Evolutionary conservation across 1,140 invertebrate species (phyloP), one percentile per base, ranked within the genome.

Genomic region (Chironomus tepperi): DNA sequence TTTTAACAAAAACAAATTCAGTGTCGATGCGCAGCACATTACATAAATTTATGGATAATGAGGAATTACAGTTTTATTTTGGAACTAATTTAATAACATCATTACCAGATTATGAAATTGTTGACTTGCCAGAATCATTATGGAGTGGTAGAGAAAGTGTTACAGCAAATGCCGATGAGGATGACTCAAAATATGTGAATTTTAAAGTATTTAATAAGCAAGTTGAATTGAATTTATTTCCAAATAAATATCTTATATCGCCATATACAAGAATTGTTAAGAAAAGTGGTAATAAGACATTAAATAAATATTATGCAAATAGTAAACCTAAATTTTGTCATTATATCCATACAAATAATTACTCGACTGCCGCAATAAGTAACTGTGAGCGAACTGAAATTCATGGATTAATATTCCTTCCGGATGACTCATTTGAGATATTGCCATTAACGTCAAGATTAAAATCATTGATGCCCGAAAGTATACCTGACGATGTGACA

Each of bases 381-480:
- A 79, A 85, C 73, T 88, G 86, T 77, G 77, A 83, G n/a, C 78
- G 81, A 19, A 79, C 79, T 75, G 75, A 72, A 87, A 85, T 70
- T 70, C 86, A 87, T 75, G 89, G 89, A 18, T 81, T 89, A 42
- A 84, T 90, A 24, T 85, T 90, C 76, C 79, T 88, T 47, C 85
- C 88, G 64, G 88, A 90, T 76, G 81, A 84, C 0, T 88, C 88
- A 0, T 84, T 89, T 34, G 89, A 90, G 81, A 87, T 91, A 65
- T 84, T 84, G 3, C 89, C 90, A 7, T 77, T 90, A 34, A 80
- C 79, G 18, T 76, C 77, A 12, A 77, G 79, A 57, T 75, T 84
- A 12, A 77, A 79, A 75, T 76, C 78, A 19, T 7, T 70, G 1
- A 19, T 70, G 7, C 18, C 19, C 7, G 65, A 70, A 70, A 70